These are phyloP conservation scores for Didymodactylos carnosus DNA, from an alignment of 2,888 invertebrate genomes.

Conservation along the genomic window DNA sequence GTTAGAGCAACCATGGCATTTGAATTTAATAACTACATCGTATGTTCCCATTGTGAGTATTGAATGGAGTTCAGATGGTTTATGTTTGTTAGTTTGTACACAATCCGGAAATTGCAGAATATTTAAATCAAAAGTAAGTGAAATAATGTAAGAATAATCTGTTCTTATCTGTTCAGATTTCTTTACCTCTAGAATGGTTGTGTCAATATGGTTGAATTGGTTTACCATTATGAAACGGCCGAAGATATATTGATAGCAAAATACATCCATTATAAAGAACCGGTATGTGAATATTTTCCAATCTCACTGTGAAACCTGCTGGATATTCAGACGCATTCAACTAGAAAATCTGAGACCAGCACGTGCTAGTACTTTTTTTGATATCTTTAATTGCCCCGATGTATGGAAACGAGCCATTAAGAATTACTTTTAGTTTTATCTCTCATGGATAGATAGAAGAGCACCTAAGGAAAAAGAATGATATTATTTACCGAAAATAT, in stretches of 20 bases:
- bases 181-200: not conserved
- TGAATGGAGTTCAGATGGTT: not conserved
- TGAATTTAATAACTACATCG: not conserved
- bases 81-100: not conserved
- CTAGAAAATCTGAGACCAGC: no score
- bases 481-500: no score
- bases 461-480: no score
- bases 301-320: no score
- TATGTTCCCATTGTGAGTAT: not conserved
- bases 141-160: not conserved
- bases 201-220: not conserved
- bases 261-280: not conserved
- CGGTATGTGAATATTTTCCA: not conserved
- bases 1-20: not conserved
- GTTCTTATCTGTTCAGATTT: not conserved
- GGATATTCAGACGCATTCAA: no score
- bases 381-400: no score
- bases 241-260: not conserved
- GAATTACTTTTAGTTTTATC: no score
- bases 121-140: not conserved
- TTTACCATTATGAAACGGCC: not conserved
- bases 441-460: no score
- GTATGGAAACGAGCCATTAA: no score
- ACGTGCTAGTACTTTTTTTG: no score
- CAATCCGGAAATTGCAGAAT: not conserved